Percentiles rank a stretch among this genome's conserved stretches.
Evolutionary conservation across 2,113 vertebrate genomes (phyloP).

Genomic region (Rhinolophus sinicus): DNA sequence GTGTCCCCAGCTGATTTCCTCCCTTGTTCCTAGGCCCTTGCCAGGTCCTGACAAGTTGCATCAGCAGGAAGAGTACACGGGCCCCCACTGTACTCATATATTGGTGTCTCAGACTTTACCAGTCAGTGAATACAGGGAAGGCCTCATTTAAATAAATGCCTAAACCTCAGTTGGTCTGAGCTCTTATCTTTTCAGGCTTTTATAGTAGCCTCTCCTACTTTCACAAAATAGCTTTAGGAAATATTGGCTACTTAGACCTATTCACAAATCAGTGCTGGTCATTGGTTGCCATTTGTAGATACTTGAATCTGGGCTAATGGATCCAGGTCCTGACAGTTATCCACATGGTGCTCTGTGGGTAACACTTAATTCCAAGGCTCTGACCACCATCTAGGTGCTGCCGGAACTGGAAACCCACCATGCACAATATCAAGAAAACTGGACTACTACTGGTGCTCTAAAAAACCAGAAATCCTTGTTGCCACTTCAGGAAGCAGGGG

Average conservation of each 20-base stretch:
- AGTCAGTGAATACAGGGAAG: not conserved
- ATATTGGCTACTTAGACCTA: not conserved
- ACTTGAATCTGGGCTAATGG: not conserved
- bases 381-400: not conserved
- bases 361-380: not conserved
- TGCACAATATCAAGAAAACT: not conserved
- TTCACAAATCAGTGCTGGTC: not conserved
- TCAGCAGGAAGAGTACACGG: not conserved
- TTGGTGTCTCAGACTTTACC: not conserved
- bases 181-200: not conserved
- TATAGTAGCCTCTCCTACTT: not conserved
- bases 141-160: not conserved
- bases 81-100: fast-evolving
- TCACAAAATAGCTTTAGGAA: not conserved
- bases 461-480: not conserved
- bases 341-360: not conserved
- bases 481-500: not conserved
- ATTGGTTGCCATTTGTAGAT: not conserved
- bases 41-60: not conserved
- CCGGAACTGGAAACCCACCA: not conserved
- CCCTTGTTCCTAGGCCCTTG: not conserved
- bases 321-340: not conserved
- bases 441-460: not conserved
- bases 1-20: not conserved
- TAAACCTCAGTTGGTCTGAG: not conserved